phyloP scores from a whole-genome alignment of 2,113 vertebrate species.

The Alaudala cheleensis region DNA sequence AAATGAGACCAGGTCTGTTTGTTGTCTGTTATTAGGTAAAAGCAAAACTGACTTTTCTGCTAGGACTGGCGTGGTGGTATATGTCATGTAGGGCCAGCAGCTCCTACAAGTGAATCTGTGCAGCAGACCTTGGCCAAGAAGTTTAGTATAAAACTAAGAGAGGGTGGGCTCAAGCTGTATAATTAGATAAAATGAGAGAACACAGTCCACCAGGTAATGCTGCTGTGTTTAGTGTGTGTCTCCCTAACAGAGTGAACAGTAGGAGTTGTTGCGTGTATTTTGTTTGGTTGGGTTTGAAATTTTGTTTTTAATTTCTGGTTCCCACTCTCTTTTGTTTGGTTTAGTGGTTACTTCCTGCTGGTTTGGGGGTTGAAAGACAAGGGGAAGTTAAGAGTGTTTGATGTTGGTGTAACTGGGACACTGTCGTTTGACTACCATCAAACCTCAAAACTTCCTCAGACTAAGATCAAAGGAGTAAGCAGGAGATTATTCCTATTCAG shows the following conservation, averaged over 20 bases:
- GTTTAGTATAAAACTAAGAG: background rate
- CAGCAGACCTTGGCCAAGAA: background rate
- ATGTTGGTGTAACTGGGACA: background rate
- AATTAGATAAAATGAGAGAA: background rate
- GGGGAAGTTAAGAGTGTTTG: background rate
- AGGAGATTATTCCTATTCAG: background rate
- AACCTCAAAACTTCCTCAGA: background rate
- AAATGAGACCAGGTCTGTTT: background rate
- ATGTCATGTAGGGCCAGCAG: background rate
- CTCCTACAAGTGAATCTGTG: background rate
- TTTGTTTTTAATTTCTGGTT: background rate
- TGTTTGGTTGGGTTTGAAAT: background rate
- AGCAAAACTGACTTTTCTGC: background rate
- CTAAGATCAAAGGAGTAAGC: background rate
- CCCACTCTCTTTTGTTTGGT: background rate
- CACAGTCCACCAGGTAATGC: background rate
- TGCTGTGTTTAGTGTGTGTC: background rate
- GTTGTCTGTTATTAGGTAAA: background rate
- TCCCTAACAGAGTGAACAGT: background rate
- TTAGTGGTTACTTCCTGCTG: background rate
- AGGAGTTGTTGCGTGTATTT: background rate
- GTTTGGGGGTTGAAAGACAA: background rate
- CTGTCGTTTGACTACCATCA: background rate
- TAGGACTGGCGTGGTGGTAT: background rate
- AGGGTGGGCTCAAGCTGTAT: background rate